Conservation (phyloP, 2,113 vertebrate species). For the Origma solitaria region DNA sequence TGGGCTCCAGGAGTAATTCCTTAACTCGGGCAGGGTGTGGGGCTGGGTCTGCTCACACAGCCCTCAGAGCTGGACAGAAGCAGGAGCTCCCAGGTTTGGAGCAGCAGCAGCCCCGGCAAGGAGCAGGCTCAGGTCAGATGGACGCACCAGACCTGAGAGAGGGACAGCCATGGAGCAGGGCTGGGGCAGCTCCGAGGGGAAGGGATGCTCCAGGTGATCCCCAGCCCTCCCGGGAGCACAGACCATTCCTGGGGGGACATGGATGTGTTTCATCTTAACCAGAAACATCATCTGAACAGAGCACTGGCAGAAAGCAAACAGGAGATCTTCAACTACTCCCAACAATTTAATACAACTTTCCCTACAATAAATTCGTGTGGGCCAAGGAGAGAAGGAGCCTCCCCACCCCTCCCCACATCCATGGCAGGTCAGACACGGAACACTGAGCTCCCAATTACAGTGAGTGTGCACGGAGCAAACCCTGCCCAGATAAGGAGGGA, state of each 20-base stretch:
- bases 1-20: background rate
- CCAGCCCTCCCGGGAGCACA: background rate
- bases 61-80: background rate
- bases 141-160: background rate
- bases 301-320: background rate
- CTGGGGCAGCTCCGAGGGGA: background rate
- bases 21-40: fast-evolving
- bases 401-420: background rate
- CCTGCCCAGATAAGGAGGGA: background rate
- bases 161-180: background rate
- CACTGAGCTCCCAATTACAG: background rate
- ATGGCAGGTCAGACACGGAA: background rate
- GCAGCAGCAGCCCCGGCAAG: background rate
- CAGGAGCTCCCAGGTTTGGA: background rate
- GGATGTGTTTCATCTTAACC: background rate
- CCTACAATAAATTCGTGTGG: fast-evolving
- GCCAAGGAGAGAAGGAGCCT: background rate
- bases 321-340: background rate
- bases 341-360: background rate
- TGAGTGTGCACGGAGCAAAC: background rate
- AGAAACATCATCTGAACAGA: background rate
- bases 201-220: background rate
- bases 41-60: background rate
- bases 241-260: fast-evolving
- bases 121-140: fast-evolving